Evolutionary conservation across 2,888 invertebrate species (phyloP).

Genomic region (Heliothis peltigera): DNA sequence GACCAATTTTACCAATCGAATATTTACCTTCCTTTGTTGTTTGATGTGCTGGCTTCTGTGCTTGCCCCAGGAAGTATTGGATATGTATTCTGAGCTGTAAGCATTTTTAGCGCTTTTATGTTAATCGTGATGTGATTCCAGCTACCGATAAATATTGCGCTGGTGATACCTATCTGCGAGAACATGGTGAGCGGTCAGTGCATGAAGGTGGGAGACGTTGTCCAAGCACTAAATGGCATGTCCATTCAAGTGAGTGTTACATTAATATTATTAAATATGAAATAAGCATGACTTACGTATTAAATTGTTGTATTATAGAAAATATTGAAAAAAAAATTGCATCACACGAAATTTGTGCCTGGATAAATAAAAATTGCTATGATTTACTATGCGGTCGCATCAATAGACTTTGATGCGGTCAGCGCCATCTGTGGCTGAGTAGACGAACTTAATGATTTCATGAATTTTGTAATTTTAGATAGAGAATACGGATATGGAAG

Average conservation of each 20-base stretch:
- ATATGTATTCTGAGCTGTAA: too few relatives aligned
- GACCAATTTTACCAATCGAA: too few relatives aligned
- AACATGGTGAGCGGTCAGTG: constrained; percentile 95
- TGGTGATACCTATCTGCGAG: constrained; percentile 94
- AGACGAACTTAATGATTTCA: too few relatives aligned
- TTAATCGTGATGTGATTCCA: constrained; percentile 45
- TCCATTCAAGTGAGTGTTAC: constrained; percentile 90
- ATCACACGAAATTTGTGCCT: not conserved
- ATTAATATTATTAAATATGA: too few relatives aligned
- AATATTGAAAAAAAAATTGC: too few relatives aligned
- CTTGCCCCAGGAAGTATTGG: too few relatives aligned
- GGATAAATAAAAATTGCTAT: too few relatives aligned
- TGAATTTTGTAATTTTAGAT: constrained; percentile 82
- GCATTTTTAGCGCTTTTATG: too few relatives aligned
- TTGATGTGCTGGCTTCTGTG: too few relatives aligned
- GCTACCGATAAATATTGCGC: constrained; percentile 82
- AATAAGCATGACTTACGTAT: not conserved
- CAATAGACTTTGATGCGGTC: not conserved
- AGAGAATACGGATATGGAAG: constrained; percentile 95
- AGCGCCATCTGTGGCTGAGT: constrained; percentile 19
- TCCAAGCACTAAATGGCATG: constrained; percentile 94
- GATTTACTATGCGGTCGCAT: not conserved
- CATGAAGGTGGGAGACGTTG: constrained; percentile 95
- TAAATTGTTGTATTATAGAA: not conserved
- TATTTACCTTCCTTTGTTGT: too few relatives aligned